phyloP scores from a whole-genome alignment of 2,888 invertebrate genomes.

The Thecophora atra region DNA sequence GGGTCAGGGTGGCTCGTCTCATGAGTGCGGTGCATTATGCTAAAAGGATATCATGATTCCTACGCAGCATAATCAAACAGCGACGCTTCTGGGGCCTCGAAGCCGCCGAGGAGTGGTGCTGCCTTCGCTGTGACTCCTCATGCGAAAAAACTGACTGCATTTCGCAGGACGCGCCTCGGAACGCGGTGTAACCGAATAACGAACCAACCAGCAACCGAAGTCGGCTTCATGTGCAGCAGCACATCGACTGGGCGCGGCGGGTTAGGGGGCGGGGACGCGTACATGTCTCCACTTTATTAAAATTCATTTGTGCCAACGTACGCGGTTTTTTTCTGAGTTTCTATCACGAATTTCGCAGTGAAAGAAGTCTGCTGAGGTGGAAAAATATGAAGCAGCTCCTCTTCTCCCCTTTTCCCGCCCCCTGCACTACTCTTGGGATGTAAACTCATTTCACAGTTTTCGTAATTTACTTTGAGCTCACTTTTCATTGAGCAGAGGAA shows the following conservation, averaged over 20 bases:
- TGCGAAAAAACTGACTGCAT: constrained; percentile 21
- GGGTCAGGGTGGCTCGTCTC: neutral
- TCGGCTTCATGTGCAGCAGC: constrained; percentile 28
- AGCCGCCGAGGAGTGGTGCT: neutral
- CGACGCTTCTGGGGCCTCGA: no score
- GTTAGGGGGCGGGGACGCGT: neutral
- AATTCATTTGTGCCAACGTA: constrained; percentile 30
- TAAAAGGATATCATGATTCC: constrained; percentile 22
- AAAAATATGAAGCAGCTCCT: constrained; percentile 17
- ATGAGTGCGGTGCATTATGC: constrained; percentile 12
- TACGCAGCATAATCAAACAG: constrained; percentile 29
- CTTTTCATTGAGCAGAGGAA: no score
- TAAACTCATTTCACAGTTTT: constrained; percentile 18
- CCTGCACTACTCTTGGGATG: neutral
- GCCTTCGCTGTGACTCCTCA: neutral
- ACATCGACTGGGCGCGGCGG: no score
- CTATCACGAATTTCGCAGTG: neutral
- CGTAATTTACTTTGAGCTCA: neutral
- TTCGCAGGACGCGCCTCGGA: constrained; percentile 46
- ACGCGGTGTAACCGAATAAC: constrained; percentile 56
- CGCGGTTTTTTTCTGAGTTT: constrained; percentile 15
- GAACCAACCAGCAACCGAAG: constrained; percentile 53
- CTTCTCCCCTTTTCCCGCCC: no score
- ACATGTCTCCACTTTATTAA: constrained; percentile 26
- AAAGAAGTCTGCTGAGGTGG: constrained; percentile 25